phyloP scores from a whole-genome alignment of 2,888 invertebrate genomes.

The Julus scanicus region DNA sequence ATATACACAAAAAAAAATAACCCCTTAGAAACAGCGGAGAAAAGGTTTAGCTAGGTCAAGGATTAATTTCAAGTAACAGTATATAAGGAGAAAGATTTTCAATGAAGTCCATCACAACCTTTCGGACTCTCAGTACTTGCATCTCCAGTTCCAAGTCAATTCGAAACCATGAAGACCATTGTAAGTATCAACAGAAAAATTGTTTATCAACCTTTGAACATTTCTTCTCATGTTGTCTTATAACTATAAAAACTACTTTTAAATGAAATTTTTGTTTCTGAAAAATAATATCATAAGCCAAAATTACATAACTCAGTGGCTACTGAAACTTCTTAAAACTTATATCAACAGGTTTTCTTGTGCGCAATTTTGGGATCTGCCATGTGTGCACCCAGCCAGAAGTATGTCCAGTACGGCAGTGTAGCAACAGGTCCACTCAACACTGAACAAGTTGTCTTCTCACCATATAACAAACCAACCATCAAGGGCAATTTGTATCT shows the following conservation, averaged over 20 bases:
- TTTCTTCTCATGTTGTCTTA: no score
- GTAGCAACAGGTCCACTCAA: neutral
- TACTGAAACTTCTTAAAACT: neutral
- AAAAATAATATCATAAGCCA: no score
- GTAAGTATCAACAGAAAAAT: slow-evolving; percentile 38
- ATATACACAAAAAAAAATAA: neutral
- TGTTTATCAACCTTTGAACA: neutral
- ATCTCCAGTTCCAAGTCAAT: neutral
- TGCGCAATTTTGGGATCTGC: slow-evolving; percentile 22
- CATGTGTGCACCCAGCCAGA: neutral
- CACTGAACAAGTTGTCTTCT: neutral
- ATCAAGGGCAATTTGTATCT: slow-evolving; percentile 37
- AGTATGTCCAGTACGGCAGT: slow-evolving; percentile 16
- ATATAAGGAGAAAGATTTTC: slow-evolving; percentile 42
- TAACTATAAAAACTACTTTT: neutral
- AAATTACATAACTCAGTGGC: no score
- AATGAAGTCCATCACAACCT: slow-evolving; percentile 37
- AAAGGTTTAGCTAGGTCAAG: slow-evolving; percentile 37
- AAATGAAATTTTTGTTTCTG: neutral
- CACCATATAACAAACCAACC: neutral
- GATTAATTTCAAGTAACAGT: neutral
- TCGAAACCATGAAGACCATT: slow-evolving; percentile 44
- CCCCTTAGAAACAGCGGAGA: neutral
- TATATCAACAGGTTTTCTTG: neutral
- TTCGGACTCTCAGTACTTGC: neutral